A percentile compares a stretch with the other conserved stretches of the same genome.
phyloP scores from a whole-genome alignment of 2,113 vertebrate species.

The Ondatra zibethicus region DNA sequence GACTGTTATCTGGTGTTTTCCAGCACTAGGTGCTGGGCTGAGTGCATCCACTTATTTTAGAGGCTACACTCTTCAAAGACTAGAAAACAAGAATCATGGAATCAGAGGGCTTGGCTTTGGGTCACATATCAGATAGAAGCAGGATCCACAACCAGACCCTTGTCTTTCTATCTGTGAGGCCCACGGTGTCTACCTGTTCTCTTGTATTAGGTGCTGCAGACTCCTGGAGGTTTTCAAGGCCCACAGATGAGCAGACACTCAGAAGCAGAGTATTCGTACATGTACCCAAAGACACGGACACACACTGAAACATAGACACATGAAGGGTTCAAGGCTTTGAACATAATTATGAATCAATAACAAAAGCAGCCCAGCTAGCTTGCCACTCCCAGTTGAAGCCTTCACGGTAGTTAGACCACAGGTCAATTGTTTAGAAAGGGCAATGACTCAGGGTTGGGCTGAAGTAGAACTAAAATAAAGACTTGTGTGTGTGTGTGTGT shows the following conservation, averaged over 20 bases:
- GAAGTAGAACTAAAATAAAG: constrained; percentile 49
- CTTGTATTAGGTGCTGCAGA: background rate
- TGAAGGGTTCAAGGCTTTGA: background rate
- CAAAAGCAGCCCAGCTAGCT: background rate
- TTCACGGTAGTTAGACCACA: background rate
- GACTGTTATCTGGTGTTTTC: background rate
- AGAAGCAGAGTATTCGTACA: too few species aligned
- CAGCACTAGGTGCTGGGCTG: background rate
- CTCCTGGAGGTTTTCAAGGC: background rate
- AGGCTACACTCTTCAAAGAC: background rate
- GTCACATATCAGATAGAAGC: background rate
- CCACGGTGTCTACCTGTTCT: background rate
- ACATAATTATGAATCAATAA: background rate
- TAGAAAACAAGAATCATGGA: background rate
- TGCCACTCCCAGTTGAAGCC: background rate
- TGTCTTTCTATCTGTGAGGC: background rate
- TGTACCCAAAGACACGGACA: background rate
- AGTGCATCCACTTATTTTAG: background rate
- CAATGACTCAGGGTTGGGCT: constrained; percentile 45
- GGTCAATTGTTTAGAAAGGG: constrained; percentile 42
- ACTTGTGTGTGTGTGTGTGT: background rate
- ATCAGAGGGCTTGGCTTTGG: background rate
- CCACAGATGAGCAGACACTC: background rate
- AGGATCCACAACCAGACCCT: background rate
- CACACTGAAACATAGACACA: background rate